These are phyloP conservation scores for Acrossocheilus fasciatus DNA, from an alignment of 2,797 vertebrate species.

Conservation along the genomic window DNA sequence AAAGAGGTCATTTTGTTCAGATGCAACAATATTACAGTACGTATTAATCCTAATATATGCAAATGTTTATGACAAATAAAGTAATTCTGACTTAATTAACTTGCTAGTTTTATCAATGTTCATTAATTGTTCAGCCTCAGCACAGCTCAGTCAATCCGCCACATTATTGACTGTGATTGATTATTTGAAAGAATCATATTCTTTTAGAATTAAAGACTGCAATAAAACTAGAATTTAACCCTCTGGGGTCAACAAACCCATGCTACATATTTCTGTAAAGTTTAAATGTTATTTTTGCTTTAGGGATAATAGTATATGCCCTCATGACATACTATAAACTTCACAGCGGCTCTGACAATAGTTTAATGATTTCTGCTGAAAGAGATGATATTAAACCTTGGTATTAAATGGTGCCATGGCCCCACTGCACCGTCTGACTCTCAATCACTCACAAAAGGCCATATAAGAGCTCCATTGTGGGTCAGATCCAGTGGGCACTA, in stretches of 20 bases:
- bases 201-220: background rate
- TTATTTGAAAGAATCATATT: background rate
- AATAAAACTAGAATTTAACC: background rate
- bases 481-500: conserved; percentile 38
- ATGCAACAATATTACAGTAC: too few relatives aligned
- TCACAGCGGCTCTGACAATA: conserved; percentile 8
- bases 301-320: background rate
- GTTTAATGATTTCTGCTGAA: conserved; percentile 23
- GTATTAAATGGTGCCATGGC: conserved; percentile 21
- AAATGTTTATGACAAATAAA: background rate
- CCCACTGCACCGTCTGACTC: conserved; percentile 9
- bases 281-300: background rate
- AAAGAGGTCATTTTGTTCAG: too few relatives aligned
- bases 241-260: background rate
- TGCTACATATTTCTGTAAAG: background rate
- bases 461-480: conserved; percentile 4
- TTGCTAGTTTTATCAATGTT: background rate
- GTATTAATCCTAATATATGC: too few relatives aligned
- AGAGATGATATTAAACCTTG: conserved; percentile 8
- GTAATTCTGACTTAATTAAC: background rate
- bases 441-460: conserved; percentile 29
- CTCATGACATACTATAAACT: background rate
- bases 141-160: too few relatives aligned
- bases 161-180: too few relatives aligned
- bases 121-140: background rate